A percentile compares a stretch with the other conserved stretches of the same genome.
phyloP scores from a whole-genome alignment of 2,888 invertebrate genomes.

The Hirtodrosophila confusa region DNA sequence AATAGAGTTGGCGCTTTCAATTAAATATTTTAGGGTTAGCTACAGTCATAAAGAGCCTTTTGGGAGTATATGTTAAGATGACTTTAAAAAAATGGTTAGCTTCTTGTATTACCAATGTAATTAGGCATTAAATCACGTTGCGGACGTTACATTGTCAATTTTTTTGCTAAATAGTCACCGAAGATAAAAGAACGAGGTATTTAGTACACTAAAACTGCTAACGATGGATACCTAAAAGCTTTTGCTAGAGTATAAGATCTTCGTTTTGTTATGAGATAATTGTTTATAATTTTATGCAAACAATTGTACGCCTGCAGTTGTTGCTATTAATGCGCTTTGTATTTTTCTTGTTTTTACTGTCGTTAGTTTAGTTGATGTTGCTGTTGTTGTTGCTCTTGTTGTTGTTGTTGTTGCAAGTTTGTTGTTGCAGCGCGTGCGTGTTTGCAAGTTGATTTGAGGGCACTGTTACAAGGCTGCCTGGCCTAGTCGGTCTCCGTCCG shows the following conservation, averaged over 20 bases:
- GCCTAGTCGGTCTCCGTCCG: constrained; percentile 49
- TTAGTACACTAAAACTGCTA: too few relatives aligned
- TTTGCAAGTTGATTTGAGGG: constrained; percentile 78
- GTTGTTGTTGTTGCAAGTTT: constrained; percentile 20
- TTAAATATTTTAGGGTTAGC: too few relatives aligned
- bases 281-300: constrained; percentile 24
- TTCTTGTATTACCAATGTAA: too few relatives aligned
- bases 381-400: constrained; percentile 12
- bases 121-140: too few relatives aligned
- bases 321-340: constrained; percentile 28
- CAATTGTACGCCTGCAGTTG: constrained; percentile 14
- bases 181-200: too few relatives aligned
- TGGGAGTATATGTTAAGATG: too few relatives aligned
- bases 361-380: constrained; percentile 15
- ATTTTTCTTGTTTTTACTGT: constrained; percentile 41
- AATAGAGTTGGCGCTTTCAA: too few relatives aligned
- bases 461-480: constrained; percentile 81
- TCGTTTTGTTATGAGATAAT: constrained; percentile 5
- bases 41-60: too few relatives aligned
- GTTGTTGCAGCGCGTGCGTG: constrained; percentile 65
- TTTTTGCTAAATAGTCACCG: too few relatives aligned
- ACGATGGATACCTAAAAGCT: too few relatives aligned
- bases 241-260: constrained; percentile 1
- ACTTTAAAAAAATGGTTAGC: too few relatives aligned
- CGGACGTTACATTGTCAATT: too few relatives aligned